Evolutionary conservation across 2,888 invertebrate genomes (phyloP).

Genomic region (Lithophane leautieri): DNA sequence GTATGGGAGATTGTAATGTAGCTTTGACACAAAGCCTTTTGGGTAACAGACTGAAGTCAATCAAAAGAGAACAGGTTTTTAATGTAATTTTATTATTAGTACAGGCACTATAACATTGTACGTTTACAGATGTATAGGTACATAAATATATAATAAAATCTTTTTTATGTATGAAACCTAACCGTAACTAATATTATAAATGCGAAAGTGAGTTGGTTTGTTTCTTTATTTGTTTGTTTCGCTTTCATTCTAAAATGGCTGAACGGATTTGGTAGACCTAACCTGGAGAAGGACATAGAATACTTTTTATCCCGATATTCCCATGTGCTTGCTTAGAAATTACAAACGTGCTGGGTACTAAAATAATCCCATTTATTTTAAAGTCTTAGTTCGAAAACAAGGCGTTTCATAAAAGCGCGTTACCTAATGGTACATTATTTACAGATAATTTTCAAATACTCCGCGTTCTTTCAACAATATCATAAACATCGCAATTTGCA

Average conservation of each 20-base stretch:
- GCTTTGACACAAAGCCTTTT: background rate
- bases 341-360: background rate
- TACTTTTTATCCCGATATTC: too few species aligned
- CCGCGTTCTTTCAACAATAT: constrained; percentile 62
- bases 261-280: too few species aligned
- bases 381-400: constrained; percentile 11
- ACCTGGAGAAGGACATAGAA: too few species aligned
- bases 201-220: too few species aligned
- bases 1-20: background rate
- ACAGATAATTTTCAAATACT: constrained; percentile 55
- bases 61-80: background rate
- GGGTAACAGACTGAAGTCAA: background rate
- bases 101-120: background rate
- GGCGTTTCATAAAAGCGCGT: constrained; percentile 19
- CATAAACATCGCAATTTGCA: constrained; percentile 70
- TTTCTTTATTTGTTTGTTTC: too few species aligned
- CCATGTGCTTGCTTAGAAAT: background rate
- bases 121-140: background rate
- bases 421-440: constrained; percentile 24
- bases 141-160: background rate
- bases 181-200: too few species aligned
- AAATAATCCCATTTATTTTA: background rate
- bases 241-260: too few species aligned
- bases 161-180: background rate
- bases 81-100: background rate